Evolutionary conservation across 1,140 invertebrate genomes (phyloP), one percentile per base, ranked within the genome.

Genomic region (Melipona quadrifasciata): DNA sequence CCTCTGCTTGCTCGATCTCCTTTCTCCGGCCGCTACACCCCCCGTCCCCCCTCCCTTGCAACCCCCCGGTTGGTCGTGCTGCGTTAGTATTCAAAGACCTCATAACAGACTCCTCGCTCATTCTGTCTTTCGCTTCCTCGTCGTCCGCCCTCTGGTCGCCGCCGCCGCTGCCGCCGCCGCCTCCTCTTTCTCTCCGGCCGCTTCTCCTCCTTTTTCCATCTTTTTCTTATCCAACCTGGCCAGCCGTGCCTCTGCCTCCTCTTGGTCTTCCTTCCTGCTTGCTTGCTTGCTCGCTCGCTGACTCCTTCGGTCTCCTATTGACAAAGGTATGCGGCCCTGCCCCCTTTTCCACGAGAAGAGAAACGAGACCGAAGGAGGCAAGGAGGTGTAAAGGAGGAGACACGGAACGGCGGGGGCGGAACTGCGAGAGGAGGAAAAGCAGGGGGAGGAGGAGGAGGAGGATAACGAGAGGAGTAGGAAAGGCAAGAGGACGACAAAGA

Each of bases 41-140:
- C 61, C n/a, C 72, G 6, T 8, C 39, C 39, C 39, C 39, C 8
- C 39, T 8, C 8, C 6, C 8, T 47, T 10, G 4, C 24, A 58
- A 21, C 71, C 21, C 19, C 71, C 27, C 19, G 21, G 21, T 68
- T 31, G 34, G 39, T 81, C 84, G 65, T 67, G 24, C 72, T 34
- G 87, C 77, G 84, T 85, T 74, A 86, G 85, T 88, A 91, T 91
- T 91, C 88, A 91, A 91, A 91, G 90, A 90, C 80, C 89, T 90
- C 89, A 88, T 90, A 90, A 90, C 86, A 85, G 89, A 90, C 80
- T 89, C 70, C 78, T 90, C 83, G 80, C 78, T 90, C 86, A 80
- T 90, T 90, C 84, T 84, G 81, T 84, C 86, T 72, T 76, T 84
- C 86, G 68, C 57, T 76, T 58, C 39, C 73, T n/a, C 19, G 16